phyloP scores from a whole-genome alignment of 2,888 invertebrate species.

The Sesia apiformis region DNA sequence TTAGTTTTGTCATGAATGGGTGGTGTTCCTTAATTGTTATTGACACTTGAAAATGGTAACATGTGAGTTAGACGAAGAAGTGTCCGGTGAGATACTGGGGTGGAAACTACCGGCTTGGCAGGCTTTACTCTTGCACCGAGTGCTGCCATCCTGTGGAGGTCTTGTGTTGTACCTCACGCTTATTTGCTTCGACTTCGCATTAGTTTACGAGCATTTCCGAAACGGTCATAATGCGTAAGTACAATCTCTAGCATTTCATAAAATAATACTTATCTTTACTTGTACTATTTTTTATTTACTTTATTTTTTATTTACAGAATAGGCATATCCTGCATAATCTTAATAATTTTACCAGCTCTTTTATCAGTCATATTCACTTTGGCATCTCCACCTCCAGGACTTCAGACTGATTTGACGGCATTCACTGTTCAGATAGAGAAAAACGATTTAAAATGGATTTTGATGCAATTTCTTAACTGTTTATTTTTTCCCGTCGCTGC shows the following conservation, averaged over 20 bases:
- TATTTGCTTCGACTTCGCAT: slow-evolving; percentile 79
- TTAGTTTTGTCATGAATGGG: background rate
- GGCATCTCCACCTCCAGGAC: slow-evolving; percentile 74
- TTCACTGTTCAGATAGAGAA: slow-evolving; percentile 52
- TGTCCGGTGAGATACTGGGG: slow-evolving; percentile 55
- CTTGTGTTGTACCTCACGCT: slow-evolving; percentile 78
- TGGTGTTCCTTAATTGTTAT: background rate
- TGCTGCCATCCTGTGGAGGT: slow-evolving; percentile 64
- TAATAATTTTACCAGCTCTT: slow-evolving; percentile 70
- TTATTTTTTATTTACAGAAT: slow-evolving; percentile 25
- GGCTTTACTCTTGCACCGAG: slow-evolving; percentile 50
- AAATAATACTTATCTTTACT: no score
- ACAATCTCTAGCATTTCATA: slow-evolving; percentile 10
- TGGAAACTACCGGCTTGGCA: slow-evolving; percentile 60
- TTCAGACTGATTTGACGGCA: slow-evolving; percentile 52
- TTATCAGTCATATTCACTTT: slow-evolving; percentile 74
- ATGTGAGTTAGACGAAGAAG: slow-evolving; percentile 55
- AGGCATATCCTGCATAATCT: slow-evolving; percentile 41
- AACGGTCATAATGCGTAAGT: slow-evolving; percentile 73
- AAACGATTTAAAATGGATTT: slow-evolving; percentile 54
- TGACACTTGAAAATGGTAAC: slow-evolving; percentile 37
- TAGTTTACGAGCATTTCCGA: slow-evolving; percentile 77
- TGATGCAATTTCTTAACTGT: slow-evolving; percentile 61
- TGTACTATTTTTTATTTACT: background rate
- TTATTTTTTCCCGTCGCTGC: slow-evolving; percentile 76